These are phyloP conservation scores for Threskiornis aethiopicus DNA, from an alignment of 2,797 vertebrate species.

Conservation along the genomic window DNA sequence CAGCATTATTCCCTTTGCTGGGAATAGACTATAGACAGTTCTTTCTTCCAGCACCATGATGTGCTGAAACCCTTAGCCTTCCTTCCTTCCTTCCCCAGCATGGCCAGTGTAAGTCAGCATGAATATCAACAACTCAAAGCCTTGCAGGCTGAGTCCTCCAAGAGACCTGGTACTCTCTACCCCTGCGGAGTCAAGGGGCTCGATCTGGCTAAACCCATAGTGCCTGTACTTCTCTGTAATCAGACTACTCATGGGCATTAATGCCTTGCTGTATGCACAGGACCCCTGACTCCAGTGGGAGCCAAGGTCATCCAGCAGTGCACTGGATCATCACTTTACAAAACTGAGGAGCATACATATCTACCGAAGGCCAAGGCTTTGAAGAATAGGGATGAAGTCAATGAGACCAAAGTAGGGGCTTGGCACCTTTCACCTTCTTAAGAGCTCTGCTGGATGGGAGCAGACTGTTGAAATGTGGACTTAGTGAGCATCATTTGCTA, in stretches of 20 bases:
- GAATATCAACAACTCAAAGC: background rate
- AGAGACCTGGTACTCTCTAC: background rate
- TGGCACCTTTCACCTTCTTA: background rate
- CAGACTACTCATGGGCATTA: background rate
- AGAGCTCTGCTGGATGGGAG: background rate
- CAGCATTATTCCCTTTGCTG: background rate
- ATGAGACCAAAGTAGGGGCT: background rate
- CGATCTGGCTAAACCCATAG: accelerated
- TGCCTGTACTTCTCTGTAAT: accelerated
- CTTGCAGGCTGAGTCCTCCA: background rate
- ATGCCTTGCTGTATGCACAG: too few relatives aligned
- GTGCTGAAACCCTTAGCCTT: background rate
- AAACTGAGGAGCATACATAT: accelerated
- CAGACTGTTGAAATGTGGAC: background rate
- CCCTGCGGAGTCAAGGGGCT: background rate
- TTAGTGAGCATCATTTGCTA: background rate
- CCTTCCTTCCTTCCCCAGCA: background rate
- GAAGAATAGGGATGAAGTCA: background rate
- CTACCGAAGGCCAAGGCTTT: background rate
- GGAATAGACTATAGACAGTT: background rate
- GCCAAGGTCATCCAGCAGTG: background rate
- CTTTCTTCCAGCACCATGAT: background rate
- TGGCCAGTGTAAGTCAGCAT: background rate
- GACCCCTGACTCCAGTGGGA: background rate
- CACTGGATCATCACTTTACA: background rate